A percentile compares a stretch with the other conserved stretches of the same genome.
Conservation (phyloP, 2,888 invertebrate species). For the Chymomyza caudatula region DNA sequence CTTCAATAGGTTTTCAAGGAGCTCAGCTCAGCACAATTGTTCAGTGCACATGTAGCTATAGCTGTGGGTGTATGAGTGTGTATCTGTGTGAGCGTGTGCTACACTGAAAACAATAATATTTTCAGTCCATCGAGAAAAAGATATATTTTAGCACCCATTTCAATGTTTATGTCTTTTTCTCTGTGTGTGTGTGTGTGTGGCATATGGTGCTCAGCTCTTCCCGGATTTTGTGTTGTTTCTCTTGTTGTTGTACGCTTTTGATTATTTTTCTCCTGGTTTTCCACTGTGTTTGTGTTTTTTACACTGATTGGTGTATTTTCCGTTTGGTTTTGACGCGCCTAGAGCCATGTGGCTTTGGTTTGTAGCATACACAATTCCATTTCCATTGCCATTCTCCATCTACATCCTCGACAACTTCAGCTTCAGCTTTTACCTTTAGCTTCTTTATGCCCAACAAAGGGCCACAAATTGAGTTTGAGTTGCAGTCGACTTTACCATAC, state of each 20-base stretch:
- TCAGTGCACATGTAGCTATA: neutral
- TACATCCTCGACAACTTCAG: neutral
- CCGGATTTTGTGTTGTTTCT: slow-evolving; percentile 60
- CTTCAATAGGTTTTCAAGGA: slow-evolving; percentile 74
- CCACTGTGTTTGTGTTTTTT: slow-evolving; percentile 50
- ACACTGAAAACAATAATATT: slow-evolving; percentile 58
- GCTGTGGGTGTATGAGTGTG: neutral
- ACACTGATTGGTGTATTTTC: slow-evolving; percentile 70
- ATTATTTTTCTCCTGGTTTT: slow-evolving; percentile 17
- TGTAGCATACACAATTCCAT: slow-evolving; percentile 1
- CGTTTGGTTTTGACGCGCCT: slow-evolving; percentile 64
- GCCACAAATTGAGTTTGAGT: neutral
- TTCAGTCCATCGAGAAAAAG: slow-evolving; percentile 43
- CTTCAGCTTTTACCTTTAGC: neutral
- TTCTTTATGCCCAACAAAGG: neutral
- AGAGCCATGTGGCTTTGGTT: slow-evolving; percentile 60
- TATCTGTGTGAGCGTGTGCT: neutral
- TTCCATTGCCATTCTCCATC: neutral
- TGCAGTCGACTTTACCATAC: neutral
- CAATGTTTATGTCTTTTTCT: slow-evolving; percentile 54
- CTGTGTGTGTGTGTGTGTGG: slow-evolving; percentile 17
- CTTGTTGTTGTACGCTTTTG: slow-evolving; percentile 38
- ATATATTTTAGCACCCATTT: slow-evolving; percentile 51
- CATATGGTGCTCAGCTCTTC: slow-evolving; percentile 59
- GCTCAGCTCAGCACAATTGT: slow-evolving; percentile 57